Evolutionary conservation across 2,888 invertebrate genomes (phyloP).

Genomic region (Apodemia hepburni): DNA sequence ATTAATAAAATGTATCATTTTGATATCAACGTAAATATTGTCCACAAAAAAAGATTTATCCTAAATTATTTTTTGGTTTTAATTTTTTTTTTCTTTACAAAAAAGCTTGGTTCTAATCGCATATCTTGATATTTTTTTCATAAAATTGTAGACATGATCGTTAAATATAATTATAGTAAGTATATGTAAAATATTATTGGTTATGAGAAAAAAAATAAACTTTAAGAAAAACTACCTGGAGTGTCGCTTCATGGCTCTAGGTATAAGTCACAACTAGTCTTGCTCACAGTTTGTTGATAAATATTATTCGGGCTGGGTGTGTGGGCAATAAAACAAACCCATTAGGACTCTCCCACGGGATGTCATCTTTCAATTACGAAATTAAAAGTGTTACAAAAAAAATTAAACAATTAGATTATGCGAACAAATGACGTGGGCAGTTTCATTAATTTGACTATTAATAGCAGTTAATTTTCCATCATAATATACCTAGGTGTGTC

Average conservation of each 20-base stretch:
- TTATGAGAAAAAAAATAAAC: not conserved
- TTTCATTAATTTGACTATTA: not conserved
- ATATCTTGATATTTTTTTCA: not conserved
- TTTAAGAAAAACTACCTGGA: not conserved
- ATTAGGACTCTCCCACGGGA: conserved; percentile 36
- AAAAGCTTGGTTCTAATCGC: not conserved
- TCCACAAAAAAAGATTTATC: too few relatives aligned
- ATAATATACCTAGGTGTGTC: not conserved
- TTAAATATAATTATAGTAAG: not conserved
- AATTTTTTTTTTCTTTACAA: too few relatives aligned
- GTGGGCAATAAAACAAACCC: conserved; percentile 24
- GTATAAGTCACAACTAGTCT: not conserved
- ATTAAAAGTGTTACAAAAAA: conserved; percentile 38
- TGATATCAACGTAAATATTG: too few relatives aligned
- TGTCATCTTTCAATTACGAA: conserved; percentile 38
- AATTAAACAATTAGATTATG: conserved; percentile 23
- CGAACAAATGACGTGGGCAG: not conserved
- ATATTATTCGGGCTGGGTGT: conserved; percentile 33
- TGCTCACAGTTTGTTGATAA: conserved; percentile 1
- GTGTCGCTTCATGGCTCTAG: conserved; percentile 1
- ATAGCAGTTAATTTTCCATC: not conserved
- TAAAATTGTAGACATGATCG: not conserved
- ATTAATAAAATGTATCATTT: too few relatives aligned
- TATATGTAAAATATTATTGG: not conserved
- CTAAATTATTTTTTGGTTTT: too few relatives aligned